Evolutionary conservation across 2,888 invertebrate species (phyloP), one percentile per base, ranked within the genome.

Genomic region (Plagiodera versicolora): DNA sequence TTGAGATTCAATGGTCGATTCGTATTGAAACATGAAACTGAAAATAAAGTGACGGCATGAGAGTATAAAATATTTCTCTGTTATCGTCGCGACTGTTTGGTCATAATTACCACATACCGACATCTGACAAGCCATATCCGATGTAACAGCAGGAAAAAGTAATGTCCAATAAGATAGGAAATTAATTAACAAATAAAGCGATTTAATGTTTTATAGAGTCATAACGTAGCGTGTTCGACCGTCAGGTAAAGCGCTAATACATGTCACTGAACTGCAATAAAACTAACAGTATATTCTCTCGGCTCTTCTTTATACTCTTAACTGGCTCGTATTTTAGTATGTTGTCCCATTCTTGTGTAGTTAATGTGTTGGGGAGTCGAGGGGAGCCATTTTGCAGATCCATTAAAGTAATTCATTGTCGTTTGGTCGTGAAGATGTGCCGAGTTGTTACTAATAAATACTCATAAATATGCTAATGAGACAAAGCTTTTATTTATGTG

Each of bases 101-200:
- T 24, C 44, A 24, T 58, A 55, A 58, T 58, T 55, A 28, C 60
- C 32, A 56, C 49, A 30, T 49, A 49, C 54, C 14, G 49, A 48
- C 46, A 39, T 30, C 20, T 1, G 35, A 46, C 51, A 60, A 46
- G 55, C 56, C 48, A 50, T 60, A 62, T 39, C 53, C 54, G 60
- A 53, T 48, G 11, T 48, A 62, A 60, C 61, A 64, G 56, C 55
- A 48, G 51, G 24, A 53, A 55, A 63, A 64, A 64, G 49, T 61
- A 66, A 67, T 61, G 63, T 71, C 69, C 72, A 75, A 77, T 77
- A 76, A 77, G 74, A 75, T 75, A 71, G 73, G 68, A 72, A 77
- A 77, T 77, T 78, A 77, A 78, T 78, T 77, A 78, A 77, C 75
- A 77, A 76, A 78, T 78, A 77, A 78, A 77, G 77, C 73, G 77